Conservation (phyloP, 2,888 invertebrate species). For the Trilocha varians region DNA sequence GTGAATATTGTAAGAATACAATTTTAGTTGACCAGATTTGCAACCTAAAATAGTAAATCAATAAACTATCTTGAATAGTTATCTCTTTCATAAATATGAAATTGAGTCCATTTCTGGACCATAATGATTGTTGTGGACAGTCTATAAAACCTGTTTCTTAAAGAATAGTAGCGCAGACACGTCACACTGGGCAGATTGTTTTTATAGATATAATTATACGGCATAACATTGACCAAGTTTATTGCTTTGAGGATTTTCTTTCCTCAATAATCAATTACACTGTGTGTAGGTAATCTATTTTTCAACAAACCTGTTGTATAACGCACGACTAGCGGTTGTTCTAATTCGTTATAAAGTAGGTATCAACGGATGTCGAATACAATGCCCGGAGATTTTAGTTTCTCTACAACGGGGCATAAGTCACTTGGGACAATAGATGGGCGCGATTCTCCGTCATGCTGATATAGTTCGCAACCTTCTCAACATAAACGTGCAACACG, state of each 20-base stretch:
- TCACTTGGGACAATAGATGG: slow-evolving; percentile 58
- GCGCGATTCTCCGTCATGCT: slow-evolving; percentile 26
- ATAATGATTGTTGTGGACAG: neutral
- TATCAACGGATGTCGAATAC: slow-evolving; percentile 32
- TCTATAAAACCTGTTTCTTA: neutral
- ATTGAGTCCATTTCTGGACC: neutral
- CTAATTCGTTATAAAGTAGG: slow-evolving; percentile 17
- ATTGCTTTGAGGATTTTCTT: no score
- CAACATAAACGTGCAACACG: neutral
- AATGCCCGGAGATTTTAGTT: slow-evolving; percentile 44
- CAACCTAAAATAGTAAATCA: no score
- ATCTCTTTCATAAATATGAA: no score
- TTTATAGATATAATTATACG: neutral
- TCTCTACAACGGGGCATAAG: slow-evolving; percentile 39
- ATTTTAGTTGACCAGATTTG: no score
- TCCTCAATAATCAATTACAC: no score
- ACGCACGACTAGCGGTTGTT: neutral
- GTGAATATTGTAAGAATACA: no score
- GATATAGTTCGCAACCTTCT: neutral
- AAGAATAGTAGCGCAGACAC: neutral
- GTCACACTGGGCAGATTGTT: slow-evolving; percentile 2
- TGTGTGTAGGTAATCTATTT: no score
- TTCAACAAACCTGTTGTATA: no score
- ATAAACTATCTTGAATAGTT: no score
- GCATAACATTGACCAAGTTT: no score